Evolutionary conservation across 2,888 invertebrate species (phyloP), one percentile per base, ranked within the genome.

Genomic region (Druceiella hillmani): DNA sequence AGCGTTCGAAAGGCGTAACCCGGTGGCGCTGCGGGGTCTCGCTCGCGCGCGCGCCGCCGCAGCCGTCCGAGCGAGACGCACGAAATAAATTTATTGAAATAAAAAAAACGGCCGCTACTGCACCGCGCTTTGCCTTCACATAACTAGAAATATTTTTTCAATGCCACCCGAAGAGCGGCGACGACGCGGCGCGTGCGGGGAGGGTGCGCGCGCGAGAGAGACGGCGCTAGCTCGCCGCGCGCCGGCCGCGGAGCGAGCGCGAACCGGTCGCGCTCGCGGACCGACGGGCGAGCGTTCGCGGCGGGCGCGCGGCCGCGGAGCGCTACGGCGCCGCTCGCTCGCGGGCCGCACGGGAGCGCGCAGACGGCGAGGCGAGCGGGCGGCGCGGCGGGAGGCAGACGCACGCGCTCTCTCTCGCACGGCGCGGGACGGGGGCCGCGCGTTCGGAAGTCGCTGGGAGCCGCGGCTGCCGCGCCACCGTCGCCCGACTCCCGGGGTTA

Each of bases 401-500:
- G n/a, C n/a, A n/a, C n/a, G n/a, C n/a, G n/a, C n/a, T n/a, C n/a
- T n/a, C n/a, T n/a, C n/a, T n/a, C n/a, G n/a, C n/a, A n/a, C n/a
- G 56, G 61, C 46, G 66, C 55, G 65, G 65, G 63, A 64, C 52
- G 70, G 59, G 66, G 64, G 69, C 46, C 42, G 62, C 52, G 57
- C 62, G 57, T 61, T 66, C 70, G 70, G 67, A 68, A 68, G 68
- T 68, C 41, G 26, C 37, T 36, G 40, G 69, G 68, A 68, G 70
- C 70, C 68, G 68, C 68, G 32, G 46, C 45, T 43, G 45, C 45
- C 45, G 41, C 42, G 41, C 46, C 45, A 43, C 70, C 69, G 69
- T 70, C 66, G 66, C 41, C 61, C 66, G 70, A 72, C 72, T 72
- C 69, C 72, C 66, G 71, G 68, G 68, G 70, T 72, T 72, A 72